These are phyloP conservation scores for Drosophila ananassae DNA, from an alignment of 1,140 invertebrate species.

Conservation along the genomic window DNA sequence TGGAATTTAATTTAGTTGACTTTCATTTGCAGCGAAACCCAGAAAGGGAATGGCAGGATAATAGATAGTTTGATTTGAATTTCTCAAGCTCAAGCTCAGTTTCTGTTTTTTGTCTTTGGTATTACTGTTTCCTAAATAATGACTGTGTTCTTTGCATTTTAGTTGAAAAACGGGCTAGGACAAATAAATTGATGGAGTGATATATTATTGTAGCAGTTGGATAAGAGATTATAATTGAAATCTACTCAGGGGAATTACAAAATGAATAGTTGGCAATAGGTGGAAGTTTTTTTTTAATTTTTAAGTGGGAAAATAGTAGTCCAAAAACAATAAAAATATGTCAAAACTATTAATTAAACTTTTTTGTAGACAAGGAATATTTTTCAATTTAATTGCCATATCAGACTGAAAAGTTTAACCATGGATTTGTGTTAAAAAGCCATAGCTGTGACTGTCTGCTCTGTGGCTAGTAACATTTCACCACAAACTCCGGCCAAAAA, in stretches of 20 bases:
- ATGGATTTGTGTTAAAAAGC: conserved; percentile 14
- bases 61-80: conserved; percentile 54
- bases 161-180: neutral
- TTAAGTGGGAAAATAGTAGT: no score
- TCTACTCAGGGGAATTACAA: no score
- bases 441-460: conserved; percentile 32
- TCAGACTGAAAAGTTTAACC: neutral
- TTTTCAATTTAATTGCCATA: neutral
- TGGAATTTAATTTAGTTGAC: conserved; percentile 56
- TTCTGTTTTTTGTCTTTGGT: neutral
- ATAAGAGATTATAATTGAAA: neutral
- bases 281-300: no score
- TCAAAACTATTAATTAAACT: neutral
- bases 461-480: neutral
- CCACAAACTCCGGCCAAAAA: conserved; percentile 26
- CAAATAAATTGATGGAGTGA: neutral
- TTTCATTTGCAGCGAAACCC: conserved; percentile 40
- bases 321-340: no score
- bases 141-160: conserved; percentile 3
- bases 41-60: conserved; percentile 37
- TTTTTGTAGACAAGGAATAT: neutral
- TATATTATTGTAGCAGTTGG: neutral
- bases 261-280: no score
- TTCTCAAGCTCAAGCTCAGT: conserved; percentile 20
- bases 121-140: conserved; percentile 31